Evolutionary conservation across 2,888 invertebrate species (phyloP).

Genomic region (Agrotis exclamationis): DNA sequence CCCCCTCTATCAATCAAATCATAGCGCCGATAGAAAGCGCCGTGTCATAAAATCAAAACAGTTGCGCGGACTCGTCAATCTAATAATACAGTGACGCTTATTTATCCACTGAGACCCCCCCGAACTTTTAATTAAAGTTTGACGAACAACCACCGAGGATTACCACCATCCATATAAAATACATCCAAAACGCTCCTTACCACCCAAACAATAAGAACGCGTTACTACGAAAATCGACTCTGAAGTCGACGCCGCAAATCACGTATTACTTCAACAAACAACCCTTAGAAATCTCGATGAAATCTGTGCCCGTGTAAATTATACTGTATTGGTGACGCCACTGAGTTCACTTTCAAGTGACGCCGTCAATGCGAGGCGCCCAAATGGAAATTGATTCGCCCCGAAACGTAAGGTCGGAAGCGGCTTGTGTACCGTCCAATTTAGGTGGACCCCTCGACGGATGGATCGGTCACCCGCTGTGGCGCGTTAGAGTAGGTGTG

Average conservation of each 20-base stretch:
- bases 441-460: slow-evolving; percentile 63
- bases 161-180: slow-evolving; percentile 65
- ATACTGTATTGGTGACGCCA: slow-evolving; percentile 77
- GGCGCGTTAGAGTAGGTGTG: slow-evolving; percentile 54
- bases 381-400: slow-evolving; percentile 87
- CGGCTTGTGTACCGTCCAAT: slow-evolving; percentile 61
- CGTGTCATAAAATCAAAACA: slow-evolving; percentile 65
- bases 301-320: slow-evolving; percentile 77
- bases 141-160: slow-evolving; percentile 69
- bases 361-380: slow-evolving; percentile 72
- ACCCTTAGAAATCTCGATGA: slow-evolving; percentile 78
- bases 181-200: slow-evolving; percentile 70
- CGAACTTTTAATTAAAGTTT: slow-evolving; percentile 84
- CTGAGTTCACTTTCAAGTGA: slow-evolving; percentile 71
- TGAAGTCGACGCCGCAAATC: slow-evolving; percentile 84
- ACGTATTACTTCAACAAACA: slow-evolving; percentile 88
- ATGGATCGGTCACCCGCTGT: slow-evolving; percentile 73
- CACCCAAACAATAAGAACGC: slow-evolving; percentile 66
- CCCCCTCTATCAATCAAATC: slow-evolving; percentile 60
- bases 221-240: slow-evolving; percentile 74
- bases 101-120: slow-evolving; percentile 57
- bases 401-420: slow-evolving; percentile 84
- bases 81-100: slow-evolving; percentile 61
- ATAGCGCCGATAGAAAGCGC: slow-evolving; percentile 53
- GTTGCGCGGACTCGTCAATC: slow-evolving; percentile 53